Base-by-base conservation (phyloP, 2,888 invertebrate species). In the Meteorus colon region DNA sequence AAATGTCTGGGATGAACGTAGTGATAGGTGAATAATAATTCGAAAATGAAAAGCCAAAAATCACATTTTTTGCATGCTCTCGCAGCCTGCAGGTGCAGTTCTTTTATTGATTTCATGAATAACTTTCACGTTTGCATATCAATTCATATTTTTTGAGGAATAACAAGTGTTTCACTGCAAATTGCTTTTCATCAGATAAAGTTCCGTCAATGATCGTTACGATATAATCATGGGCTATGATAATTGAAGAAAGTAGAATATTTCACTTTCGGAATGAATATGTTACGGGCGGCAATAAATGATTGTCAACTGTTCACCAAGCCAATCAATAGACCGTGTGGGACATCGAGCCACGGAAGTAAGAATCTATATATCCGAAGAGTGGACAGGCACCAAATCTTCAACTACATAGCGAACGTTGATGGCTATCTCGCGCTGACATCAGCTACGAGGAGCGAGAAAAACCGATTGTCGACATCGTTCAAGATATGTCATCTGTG, bases 361-460 rank as follows among this genome's bases (percentile, higher is more conserved):
- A 67, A 73, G 16, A 73, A 66, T 34, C 29, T 73, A 48, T 65
- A 65, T 65, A 37, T 29, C 24, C 34, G 48, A 68, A 68, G 31
- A 73, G 74, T 19, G 76, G 45, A 63, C 66, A 70, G 59, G 59
- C 34, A 75, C 55, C 70, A 73, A 75, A 79, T 75, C 76, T 74
- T 78, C 78, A 79, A 78, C 77, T 76, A 76, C 74, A 59, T 76
- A 70, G 68, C 74, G 29, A 72, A 76, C 70, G 70, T 75, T 71
- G 78, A 78, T 66, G 78, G 69, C 63, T 76, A 79, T 79, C 41
- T 41, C 79, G 75, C 24, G 76, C 79, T 76, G 76, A 79, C 78
- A 74, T 78, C 76, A 77, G 77, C 79, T 55, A 76, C 74, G 71
- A 78, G 19, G 6, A 71, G 76, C 8, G 62, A 72, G 76, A 78